These are phyloP conservation scores for Drosophila takahashii DNA, from an alignment of 1,140 invertebrate species.

Conservation along the genomic window DNA sequence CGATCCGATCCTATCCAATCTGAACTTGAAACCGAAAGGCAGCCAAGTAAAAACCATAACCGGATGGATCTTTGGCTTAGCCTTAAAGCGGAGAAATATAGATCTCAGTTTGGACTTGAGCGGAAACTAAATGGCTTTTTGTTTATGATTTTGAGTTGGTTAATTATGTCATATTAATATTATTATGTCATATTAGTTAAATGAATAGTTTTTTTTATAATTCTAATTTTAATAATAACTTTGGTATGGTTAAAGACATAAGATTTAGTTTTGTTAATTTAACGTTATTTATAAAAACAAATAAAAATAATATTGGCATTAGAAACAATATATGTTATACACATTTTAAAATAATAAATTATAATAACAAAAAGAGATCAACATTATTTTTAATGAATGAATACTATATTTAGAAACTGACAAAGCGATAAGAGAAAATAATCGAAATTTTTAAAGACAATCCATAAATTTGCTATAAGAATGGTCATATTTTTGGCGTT, in stretches of 20 bases:
- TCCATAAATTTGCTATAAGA: not conserved
- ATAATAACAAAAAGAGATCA: not conserved
- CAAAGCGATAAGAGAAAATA: slow-evolving; percentile 7
- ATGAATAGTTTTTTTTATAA: too few relatives aligned
- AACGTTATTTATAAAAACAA: too few relatives aligned
- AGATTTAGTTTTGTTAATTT: too few relatives aligned
- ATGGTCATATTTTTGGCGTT: slow-evolving; percentile 2
- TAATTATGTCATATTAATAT: not conserved
- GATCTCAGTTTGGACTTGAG: slow-evolving; percentile 11
- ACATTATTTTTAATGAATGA: slow-evolving; percentile 28
- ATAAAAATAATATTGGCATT: not conserved
- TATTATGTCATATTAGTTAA: not conserved
- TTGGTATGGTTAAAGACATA: too few relatives aligned
- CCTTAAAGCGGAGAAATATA: slow-evolving; percentile 9
- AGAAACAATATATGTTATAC: not conserved
- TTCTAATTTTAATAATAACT: too few relatives aligned
- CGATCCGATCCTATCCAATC: slow-evolving; percentile 33
- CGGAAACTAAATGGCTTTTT: not conserved
- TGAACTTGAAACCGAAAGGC: slow-evolving; percentile 59
- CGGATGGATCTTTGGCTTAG: slow-evolving; percentile 41
- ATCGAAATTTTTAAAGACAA: not conserved
- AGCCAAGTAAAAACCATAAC: slow-evolving; percentile 43
- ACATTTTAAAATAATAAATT: not conserved
- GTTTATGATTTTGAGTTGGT: not conserved
- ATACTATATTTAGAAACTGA: slow-evolving; percentile 16